Evolutionary conservation across 1,140 invertebrate genomes (phyloP), one percentile per base, ranked within the genome.

Genomic region (Hypothenemus hampei): DNA sequence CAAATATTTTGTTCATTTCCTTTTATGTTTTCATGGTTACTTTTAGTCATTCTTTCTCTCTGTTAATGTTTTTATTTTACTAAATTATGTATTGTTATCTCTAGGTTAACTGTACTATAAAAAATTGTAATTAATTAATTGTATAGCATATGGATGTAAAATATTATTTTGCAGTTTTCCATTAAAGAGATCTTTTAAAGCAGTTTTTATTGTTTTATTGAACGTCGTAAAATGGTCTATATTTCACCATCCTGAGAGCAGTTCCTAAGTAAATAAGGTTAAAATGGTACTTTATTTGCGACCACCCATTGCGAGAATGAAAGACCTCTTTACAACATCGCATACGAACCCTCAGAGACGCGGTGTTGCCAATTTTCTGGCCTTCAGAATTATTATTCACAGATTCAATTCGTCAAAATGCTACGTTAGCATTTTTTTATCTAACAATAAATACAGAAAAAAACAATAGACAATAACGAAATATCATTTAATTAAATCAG

Each of bases 151-250:
- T 39, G 60, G 55, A 57, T 65, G 62, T 65, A 65, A 63, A 58
- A 60, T 63, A 58, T 61, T 63, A 65, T 65, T 65, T 65, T 65
- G 54, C 59, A 65, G 56, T 58, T 60, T 58, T 58, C 49, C 60
- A 60, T 60, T 60, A 58, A 60, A 58, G 57, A 57, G 18, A 37
- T 15, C 3, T 7, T 6, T 29, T 16, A 37, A 37, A 15, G 18
- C 2, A 37, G 18, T 15, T 16, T 37, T 2, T 16, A 16, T 24
- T 3, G 36, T 29, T 40, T 51, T 40, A 41, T 51, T 51, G 31
- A 41, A 37, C 6, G 26, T 6, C 6, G 26, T 29, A 7, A 29
- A n/a, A n/a, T n/a, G n/a, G n/a, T 11, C 13, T 31, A 31, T 11
- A 31, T 31, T 31, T 31, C 26, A 31, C 10, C 26, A 8, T 8